These are phyloP conservation scores for Cheiracanthium punctorium DNA, from an alignment of 2,888 invertebrate species.

Conservation along the genomic window DNA sequence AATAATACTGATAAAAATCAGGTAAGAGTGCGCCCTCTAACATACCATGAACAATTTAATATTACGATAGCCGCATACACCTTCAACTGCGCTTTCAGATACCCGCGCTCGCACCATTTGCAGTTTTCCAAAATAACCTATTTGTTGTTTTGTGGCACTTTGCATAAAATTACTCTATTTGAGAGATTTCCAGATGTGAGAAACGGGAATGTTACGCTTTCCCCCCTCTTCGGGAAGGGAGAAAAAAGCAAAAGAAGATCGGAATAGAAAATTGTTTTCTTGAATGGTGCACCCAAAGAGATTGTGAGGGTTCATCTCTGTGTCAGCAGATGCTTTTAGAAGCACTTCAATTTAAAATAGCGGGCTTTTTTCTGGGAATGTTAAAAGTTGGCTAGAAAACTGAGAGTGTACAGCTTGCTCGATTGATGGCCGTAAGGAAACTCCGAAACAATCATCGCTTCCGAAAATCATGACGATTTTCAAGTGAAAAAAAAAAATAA, in stretches of 20 bases:
- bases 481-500: no score
- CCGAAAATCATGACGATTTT: constrained; percentile 37
- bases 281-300: neutral
- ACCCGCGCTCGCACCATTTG: no score
- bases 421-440: constrained; percentile 18
- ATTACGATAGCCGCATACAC: no score
- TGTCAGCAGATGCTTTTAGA: constrained; percentile 31
- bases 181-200: constrained; percentile 17
- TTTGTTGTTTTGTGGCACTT: no score
- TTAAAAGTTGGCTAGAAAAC: constrained; percentile 31
- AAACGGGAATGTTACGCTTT: constrained; percentile 18
- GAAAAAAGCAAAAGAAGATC: neutral
- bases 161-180: no score
- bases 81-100: no score
- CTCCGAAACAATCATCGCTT: constrained; percentile 26
- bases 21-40: no score
- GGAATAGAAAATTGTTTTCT: neutral
- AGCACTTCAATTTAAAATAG: constrained; percentile 30
- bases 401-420: neutral
- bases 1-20: no score
- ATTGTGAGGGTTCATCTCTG: neutral
- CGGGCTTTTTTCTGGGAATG: constrained; percentile 8
- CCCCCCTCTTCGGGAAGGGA: neutral
- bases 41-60: no score
- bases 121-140: no score